Evolutionary conservation across 1,140 invertebrate genomes (phyloP).

Genomic region (Riptortus pedestris): DNA sequence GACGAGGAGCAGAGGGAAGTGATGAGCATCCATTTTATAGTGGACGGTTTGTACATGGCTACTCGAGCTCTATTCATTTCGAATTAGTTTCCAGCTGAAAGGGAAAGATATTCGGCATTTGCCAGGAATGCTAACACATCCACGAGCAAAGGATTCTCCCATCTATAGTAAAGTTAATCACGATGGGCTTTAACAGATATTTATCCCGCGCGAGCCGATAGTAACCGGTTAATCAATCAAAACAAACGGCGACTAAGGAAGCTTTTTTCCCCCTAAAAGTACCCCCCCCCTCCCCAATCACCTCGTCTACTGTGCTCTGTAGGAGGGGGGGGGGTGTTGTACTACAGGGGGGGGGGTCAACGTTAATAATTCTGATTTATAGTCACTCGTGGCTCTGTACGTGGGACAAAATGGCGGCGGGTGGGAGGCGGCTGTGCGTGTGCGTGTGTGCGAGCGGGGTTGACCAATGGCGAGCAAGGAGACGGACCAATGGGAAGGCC

Average conservation of each 20-base stretch:
- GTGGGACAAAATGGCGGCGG: constrained; percentile 21
- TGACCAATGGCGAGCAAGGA: constrained; percentile 22
- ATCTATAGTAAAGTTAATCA: neutral
- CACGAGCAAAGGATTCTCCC: neutral
- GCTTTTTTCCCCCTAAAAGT: neutral
- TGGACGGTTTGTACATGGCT: neutral
- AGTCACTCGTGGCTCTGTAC: neutral
- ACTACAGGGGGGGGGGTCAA: constrained; percentile 6
- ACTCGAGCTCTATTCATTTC: neutral
- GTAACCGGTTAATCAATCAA: too few relatives aligned
- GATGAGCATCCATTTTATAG: too few relatives aligned
- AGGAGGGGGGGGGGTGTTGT: neutral
- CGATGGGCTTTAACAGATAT: neutral
- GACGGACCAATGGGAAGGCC: neutral
- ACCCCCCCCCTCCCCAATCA: neutral
- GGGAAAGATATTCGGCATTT: neutral
- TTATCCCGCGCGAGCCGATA: neutral
- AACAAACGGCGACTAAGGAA: too few relatives aligned
- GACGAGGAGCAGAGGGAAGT: too few relatives aligned
- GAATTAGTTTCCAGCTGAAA: neutral
- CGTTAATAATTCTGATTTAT: constrained; percentile 26
- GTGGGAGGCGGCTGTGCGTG: neutral
- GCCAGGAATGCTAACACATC: neutral
- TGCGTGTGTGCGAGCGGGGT: constrained; percentile 2
- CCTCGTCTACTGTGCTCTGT: neutral